phyloP scores from a whole-genome alignment of 2,113 vertebrate genomes.

The Grammomys surdaster region DNA sequence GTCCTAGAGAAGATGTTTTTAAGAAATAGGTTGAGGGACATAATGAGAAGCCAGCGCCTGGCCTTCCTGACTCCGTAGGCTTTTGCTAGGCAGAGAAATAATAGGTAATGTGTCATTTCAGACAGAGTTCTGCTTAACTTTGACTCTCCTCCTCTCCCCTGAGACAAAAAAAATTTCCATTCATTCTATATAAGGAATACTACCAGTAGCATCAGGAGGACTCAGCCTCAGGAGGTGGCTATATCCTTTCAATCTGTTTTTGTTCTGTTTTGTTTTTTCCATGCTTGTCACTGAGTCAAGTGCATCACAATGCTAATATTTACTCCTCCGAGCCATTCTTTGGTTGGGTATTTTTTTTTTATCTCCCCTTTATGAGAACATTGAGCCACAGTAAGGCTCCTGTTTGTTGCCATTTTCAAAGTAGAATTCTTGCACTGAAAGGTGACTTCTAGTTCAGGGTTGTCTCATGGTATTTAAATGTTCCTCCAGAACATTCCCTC shows the following conservation, averaged over 20 bases:
- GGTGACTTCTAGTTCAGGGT: neutral
- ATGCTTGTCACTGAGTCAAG: neutral
- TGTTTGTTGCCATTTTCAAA: neutral
- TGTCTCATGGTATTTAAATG: neutral
- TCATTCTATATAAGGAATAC: neutral
- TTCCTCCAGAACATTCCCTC: neutral
- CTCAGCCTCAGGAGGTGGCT: neutral
- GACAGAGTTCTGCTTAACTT: neutral
- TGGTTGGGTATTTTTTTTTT: constrained; percentile 8
- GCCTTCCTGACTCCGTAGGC: neutral
- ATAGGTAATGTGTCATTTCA: neutral
- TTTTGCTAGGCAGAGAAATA: neutral
- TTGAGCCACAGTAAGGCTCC: neutral
- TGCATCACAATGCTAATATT: neutral
- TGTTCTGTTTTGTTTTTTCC: neutral
- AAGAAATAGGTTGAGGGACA: constrained; percentile 9
- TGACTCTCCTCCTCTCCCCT: neutral
- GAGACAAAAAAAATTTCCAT: neutral
- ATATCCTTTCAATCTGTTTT: neutral
- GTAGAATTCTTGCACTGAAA: constrained; percentile 9
- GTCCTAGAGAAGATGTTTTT: constrained; percentile 21
- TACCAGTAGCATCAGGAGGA: neutral
- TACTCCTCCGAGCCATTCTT: neutral
- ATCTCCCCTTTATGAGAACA: constrained; percentile 37
- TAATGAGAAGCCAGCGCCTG: constrained; percentile 7